Conservation (phyloP, 1,140 invertebrate genomes). For the Hypothenemus hampei region DNA sequence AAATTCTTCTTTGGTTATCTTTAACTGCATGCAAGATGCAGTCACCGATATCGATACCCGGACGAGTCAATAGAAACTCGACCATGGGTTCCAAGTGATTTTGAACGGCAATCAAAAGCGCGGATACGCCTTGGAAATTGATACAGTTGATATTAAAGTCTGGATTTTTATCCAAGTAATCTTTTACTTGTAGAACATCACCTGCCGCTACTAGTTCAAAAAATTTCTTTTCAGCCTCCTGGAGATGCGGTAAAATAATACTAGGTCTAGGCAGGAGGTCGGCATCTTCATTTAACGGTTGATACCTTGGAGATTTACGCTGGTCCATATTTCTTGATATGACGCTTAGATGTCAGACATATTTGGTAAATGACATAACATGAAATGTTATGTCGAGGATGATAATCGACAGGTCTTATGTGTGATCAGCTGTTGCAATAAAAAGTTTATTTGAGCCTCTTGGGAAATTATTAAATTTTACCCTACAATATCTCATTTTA, state of each 20-base stretch:
- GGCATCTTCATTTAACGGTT: conserved; percentile 29
- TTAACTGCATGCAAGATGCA: conserved; percentile 52
- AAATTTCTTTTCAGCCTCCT: conserved; percentile 48
- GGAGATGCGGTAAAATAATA: conserved; percentile 46
- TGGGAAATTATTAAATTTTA: no score
- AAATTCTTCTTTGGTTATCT: conserved; percentile 49
- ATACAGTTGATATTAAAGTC: conserved; percentile 50
- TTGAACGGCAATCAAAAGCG: conserved; percentile 52
- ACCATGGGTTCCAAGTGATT: conserved; percentile 51
- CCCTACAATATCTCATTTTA: conserved; percentile 1
- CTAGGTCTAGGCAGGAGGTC: conserved; percentile 35
- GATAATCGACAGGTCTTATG: no score
- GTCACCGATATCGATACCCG: conserved; percentile 52
- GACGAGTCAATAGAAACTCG: conserved; percentile 49
- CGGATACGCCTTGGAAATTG: conserved; percentile 53
- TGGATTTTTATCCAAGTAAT: conserved; percentile 43
- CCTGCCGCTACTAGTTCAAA: conserved; percentile 47
- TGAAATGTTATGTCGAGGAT: no score
- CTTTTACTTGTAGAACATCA: conserved; percentile 43
- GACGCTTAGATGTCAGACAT: no score
- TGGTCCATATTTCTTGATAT: background rate
- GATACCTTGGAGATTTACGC: background rate
- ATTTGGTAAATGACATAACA: no score
- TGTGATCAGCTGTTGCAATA: no score
- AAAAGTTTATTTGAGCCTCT: no score